Evolutionary conservation across 2,888 invertebrate genomes (phyloP).

Genomic region (Myathropa florea): DNA sequence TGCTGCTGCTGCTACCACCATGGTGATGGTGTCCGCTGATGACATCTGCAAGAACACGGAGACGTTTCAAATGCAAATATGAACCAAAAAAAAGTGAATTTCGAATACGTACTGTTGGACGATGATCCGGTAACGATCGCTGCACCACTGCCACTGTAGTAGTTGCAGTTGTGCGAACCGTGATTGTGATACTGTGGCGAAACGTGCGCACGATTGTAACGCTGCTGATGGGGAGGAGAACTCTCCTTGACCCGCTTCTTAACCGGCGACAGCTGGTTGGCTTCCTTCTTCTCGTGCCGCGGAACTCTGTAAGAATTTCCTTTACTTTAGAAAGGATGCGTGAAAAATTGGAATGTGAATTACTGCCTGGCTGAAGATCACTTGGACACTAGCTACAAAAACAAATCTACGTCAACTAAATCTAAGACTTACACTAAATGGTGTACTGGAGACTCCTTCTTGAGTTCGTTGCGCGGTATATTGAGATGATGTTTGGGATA

Average conservation of each 20-base stretch:
- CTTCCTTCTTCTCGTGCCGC: slow-evolving; percentile 89
- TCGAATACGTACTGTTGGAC: slow-evolving; percentile 76
- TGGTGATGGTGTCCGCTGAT: slow-evolving; percentile 68
- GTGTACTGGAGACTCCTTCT: slow-evolving; percentile 82
- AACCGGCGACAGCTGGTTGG: slow-evolving; percentile 95
- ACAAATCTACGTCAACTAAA: not conserved
- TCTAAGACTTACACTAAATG: slow-evolving; percentile 79
- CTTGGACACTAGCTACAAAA: slow-evolving; percentile 50
- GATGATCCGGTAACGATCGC: slow-evolving; percentile 75
- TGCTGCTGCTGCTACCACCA: slow-evolving; percentile 72
- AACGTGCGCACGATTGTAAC: slow-evolving; percentile 80
- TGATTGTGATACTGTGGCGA: slow-evolving; percentile 80
- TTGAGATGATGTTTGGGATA: slow-evolving; percentile 84
- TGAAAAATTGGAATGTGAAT: slow-evolving; percentile 58
- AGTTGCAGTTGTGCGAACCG: slow-evolving; percentile 78
- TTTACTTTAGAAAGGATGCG: slow-evolving; percentile 75
- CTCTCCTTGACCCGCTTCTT: slow-evolving; percentile 98
- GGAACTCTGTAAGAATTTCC: slow-evolving; percentile 81
- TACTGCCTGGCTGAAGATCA: slow-evolving; percentile 61
- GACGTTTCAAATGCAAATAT: not conserved
- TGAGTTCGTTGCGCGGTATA: slow-evolving; percentile 83
- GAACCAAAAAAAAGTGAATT: not conserved
- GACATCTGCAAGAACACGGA: slow-evolving; percentile 27
- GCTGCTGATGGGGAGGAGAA: slow-evolving; percentile 88
- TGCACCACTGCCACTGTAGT: slow-evolving; percentile 73